Evolutionary conservation across 2,113 vertebrate genomes (phyloP), one percentile per base, ranked within the genome.

Genomic region (Conger conger): DNA sequence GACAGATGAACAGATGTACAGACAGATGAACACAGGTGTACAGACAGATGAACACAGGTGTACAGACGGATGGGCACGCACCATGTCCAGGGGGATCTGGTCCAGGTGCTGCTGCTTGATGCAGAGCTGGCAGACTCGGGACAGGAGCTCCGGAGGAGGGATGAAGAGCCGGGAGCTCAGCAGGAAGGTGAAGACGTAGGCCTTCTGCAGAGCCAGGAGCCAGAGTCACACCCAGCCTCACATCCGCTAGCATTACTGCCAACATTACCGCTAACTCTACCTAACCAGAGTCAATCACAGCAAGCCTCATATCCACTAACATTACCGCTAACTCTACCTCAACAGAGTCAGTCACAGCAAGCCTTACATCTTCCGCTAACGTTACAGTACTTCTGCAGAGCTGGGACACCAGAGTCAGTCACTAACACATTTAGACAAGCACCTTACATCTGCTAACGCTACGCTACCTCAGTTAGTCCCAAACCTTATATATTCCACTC

Each of bases 101-200:
- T 98, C 96, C 92, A 97, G 94, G 63, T 96, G 94, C 92, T 98
- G 96, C 93, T 98, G 97, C 85, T 97, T 95, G 76, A 97, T 95
- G 93, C 97, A 97, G 91, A 96, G 94, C 93, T 96, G 96, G 89
- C 97, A 97, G 85, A 98, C 95, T 1, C 93, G 93, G 86, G 96
- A 95, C 91, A 98, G 92, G 90, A 98, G 95, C 90, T 98, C 97
- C 79, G 92, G 93, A 79, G 97, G 97, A 86, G 97, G 92, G 0
- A 97, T 97, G 96, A 98, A 98, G 90, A 98, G 96, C 82, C 96
- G 96, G 35, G 96, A 96, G 81, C 97, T 98, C 94, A 98, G 96
- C 91, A 97, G 94, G 93, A 97, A 98, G 90, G 96, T 97, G 89
- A 98, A 98, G 92, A 98, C 96, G 63, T 97, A 98, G 89, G 96